These are phyloP conservation scores for Dicaeum eximium DNA, from an alignment of 2,113 vertebrate species.

Conservation along the genomic window DNA sequence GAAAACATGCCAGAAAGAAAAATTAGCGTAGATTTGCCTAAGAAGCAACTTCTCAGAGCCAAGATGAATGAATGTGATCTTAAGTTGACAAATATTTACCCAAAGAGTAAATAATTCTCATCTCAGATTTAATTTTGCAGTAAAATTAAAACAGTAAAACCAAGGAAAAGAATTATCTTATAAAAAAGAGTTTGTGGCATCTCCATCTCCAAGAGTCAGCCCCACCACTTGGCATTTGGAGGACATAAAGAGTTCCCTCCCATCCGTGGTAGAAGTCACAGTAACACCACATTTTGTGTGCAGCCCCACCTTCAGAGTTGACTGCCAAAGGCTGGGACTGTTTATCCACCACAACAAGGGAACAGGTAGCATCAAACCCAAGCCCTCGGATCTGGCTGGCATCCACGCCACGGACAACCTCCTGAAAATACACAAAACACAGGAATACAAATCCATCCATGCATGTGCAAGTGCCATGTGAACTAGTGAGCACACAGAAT, in stretches of 20 bases:
- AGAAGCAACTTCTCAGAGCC: not conserved
- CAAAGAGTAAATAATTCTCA: not conserved
- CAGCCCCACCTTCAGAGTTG: constrained; percentile 77
- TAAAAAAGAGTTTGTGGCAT: not conserved
- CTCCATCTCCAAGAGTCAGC: not conserved
- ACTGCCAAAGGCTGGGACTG: constrained; percentile 85
- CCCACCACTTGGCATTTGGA: not conserved
- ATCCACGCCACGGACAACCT: constrained; percentile 74
- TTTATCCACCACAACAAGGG: constrained; percentile 89
- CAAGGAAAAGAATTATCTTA: not conserved
- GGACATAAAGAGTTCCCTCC: not conserved
- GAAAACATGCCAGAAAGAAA: not conserved
- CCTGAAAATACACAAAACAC: constrained; percentile 70
- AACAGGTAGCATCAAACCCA: constrained; percentile 95
- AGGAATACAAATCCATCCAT: not conserved
- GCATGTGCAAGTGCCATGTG: not conserved
- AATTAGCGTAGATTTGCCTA: not conserved
- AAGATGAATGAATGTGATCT: not conserved
- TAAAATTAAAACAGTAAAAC: not conserved
- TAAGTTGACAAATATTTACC: not conserved
- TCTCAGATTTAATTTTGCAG: not conserved
- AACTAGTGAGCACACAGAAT: not conserved
- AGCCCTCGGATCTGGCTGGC: constrained; percentile 79
- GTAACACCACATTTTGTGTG: not conserved
- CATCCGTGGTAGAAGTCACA: not conserved